A percentile compares a stretch with the other conserved stretches of the same genome.
Conservation (phyloP, 2,113 vertebrate species). For the Calcarius ornatus region DNA sequence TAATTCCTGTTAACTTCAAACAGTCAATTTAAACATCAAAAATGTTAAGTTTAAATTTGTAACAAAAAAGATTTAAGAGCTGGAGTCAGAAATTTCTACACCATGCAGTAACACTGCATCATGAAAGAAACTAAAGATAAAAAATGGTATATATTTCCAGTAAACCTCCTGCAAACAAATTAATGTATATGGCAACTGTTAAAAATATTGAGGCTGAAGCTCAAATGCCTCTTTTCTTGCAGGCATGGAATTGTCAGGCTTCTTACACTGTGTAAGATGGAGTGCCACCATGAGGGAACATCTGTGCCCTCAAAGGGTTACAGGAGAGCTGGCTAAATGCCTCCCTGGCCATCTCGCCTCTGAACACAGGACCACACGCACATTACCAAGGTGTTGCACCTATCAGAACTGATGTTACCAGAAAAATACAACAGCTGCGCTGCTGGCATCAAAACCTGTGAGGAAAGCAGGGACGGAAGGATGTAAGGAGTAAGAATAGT, state of each 20-base stretch:
- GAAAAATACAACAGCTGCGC: background rate
- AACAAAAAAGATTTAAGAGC: background rate
- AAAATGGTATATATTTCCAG: rapidly evolving
- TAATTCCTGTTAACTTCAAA: background rate
- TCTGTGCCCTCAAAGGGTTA: background rate
- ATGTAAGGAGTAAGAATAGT: background rate
- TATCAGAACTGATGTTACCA: background rate
- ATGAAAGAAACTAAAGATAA: background rate
- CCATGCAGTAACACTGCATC: background rate
- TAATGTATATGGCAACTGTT: background rate
- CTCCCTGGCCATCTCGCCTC: background rate
- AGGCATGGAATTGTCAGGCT: background rate
- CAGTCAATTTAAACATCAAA: background rate
- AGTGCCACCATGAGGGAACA: background rate
- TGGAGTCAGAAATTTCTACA: background rate
- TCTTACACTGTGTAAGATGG: background rate
- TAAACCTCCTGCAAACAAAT: background rate
- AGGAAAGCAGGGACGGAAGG: background rate
- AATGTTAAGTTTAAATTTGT: background rate
- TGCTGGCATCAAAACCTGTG: background rate
- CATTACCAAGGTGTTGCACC: rapidly evolving
- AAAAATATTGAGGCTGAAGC: background rate
- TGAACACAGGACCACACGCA: background rate
- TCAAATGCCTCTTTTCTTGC: background rate
- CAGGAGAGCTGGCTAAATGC: background rate